Evolutionary conservation across 1,140 invertebrate species (phyloP).

Genomic region (Drosophila grimshawi): DNA sequence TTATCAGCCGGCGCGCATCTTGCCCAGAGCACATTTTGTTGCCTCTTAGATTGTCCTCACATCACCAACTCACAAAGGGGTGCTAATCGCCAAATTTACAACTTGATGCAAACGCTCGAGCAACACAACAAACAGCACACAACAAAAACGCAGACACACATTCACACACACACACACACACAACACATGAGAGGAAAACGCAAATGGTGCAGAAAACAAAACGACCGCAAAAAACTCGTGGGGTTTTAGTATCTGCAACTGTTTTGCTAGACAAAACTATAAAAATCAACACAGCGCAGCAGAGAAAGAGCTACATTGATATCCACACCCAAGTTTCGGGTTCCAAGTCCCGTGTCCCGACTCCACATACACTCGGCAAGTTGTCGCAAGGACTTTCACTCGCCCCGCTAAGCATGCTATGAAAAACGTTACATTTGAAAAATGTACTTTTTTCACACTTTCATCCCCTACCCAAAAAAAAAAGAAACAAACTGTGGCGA

Average conservation of each 20-base stretch:
- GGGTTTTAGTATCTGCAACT: slow-evolving; percentile 50
- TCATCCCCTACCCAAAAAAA: not conserved
- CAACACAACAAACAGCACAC: slow-evolving; percentile 12
- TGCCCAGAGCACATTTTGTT: slow-evolving; percentile 51
- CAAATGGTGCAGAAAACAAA: slow-evolving; percentile 84
- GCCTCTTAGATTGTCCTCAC: slow-evolving; percentile 64
- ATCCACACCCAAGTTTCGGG: slow-evolving; percentile 29
- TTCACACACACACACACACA: slow-evolving; percentile 3
- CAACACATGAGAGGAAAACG: slow-evolving; percentile 50
- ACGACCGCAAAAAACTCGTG: slow-evolving; percentile 64
- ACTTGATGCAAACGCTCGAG: slow-evolving; percentile 68
- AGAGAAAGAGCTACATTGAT: slow-evolving; percentile 35
- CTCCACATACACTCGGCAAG: slow-evolving; percentile 5
- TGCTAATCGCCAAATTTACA: slow-evolving; percentile 84
- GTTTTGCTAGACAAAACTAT: slow-evolving; percentile 66
- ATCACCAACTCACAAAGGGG: slow-evolving; percentile 71
- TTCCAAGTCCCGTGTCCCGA: slow-evolving; percentile 3
- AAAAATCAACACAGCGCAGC: slow-evolving; percentile 69
- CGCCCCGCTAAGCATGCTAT: slow-evolving; percentile 64
- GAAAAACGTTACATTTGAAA: slow-evolving; percentile 79
- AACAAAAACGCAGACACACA: slow-evolving; percentile 19
- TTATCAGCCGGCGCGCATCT: slow-evolving; percentile 80
- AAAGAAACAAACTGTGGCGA: not conserved
- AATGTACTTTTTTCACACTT: slow-evolving; percentile 78
- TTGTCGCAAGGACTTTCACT: slow-evolving; percentile 62